Base-by-base conservation (phyloP, 2,797 vertebrate species). In the Gallinago stenura region DNA sequence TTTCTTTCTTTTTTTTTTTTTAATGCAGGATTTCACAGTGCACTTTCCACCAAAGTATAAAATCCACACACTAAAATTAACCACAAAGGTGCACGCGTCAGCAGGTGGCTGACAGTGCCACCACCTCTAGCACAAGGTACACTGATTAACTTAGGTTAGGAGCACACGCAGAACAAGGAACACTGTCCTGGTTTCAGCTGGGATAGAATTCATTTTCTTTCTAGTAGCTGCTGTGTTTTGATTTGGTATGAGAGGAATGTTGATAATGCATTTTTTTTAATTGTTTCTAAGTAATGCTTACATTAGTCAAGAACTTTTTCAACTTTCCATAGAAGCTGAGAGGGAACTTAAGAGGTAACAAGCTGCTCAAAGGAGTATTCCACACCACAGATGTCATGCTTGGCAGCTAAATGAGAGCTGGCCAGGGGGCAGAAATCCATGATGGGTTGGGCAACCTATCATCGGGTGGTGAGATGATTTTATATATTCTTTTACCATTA, bases 21-120 rank as follows among this genome's bases (percentile, higher is more conserved):
- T 60, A 24, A 33, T 7, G 31, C 6, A 22, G 19, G 53, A 66
- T 19, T 46, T 15, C 10, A 31, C 4, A 3, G 0, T 6, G 41
- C 7, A 28, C 21, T 82, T 75, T 69, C 10, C 14, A 71, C 5
- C 9, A 35, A 75, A 75, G 45, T 30, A 50, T 6, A 77, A 70
- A 70, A 66, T 25, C 51, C 24, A 33, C 7, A 2, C 0, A 0
- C 45, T 37, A 56, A 79, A 81, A 46, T 26, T 10, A 61, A 64
- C 45, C n/a, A 3, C 28, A 4, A 21, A 60, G 24, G 7, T 15
- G 5, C 20, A 13, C 1, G 2, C 4, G 1, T 31, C 0, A 0
- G 16, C 26, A 5, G 33, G 37, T 0, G 1, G 18, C 4, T 41
- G 24, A 26, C 13, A n/a, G 56, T 2, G 1, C 13, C 60, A 66